Base-by-base conservation (phyloP, 30 jellyfish, hydroid and myxozoan species). In the Aurelia sp. region DNA sequence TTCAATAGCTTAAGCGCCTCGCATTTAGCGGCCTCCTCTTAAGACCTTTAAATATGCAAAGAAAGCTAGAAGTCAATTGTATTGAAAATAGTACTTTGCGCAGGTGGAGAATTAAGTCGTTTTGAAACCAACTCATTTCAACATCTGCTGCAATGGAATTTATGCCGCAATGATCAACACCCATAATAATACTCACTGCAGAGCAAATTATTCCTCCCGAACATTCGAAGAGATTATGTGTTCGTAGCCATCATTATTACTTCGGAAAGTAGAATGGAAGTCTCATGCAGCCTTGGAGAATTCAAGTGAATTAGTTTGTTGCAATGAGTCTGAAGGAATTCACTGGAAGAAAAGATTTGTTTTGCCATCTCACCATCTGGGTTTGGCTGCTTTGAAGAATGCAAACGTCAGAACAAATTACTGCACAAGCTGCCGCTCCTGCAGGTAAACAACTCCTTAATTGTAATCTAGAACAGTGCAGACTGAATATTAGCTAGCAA, bases 341-440 rank as follows among this genome's bases (percentile, higher is more conserved):
- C 72, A 48, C 5, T 35, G 13, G 78, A 63, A 24, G 68, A 44
- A 79, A 64, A 81, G 81, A 79, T 63, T 61, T 51, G 24, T 15
- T 51, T n/a, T 51, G 16, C 24, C 41, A 31, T 31, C 13, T 17
- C 38, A 57, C 61, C 89, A 79, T 74, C 89, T 79, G 89, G 89
- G 44, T 21, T 65, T 24, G 44, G 72, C 16, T 19, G 72, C 18
- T 40, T 16, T 79, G 41, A 74, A 79, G 72, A 33, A 79, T 79
- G 89, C 89, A 79, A 63, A 63, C 89, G 65, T 65, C 89, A 79
- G 59, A 74, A 41, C 80, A 63, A 66, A 63, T 79, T 30, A 10
- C 80, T 79, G 89, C 72, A 15, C 89, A 79, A 47, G 89, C 89
- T 79, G 89, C 89, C n/a, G 18, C 81, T 63, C 89, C 89, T 18